A percentile compares a stretch with the other conserved stretches of the same genome.
Evolutionary conservation across 2,797 vertebrate genomes (phyloP).

Genomic region (Lagodon rhomboides): DNA sequence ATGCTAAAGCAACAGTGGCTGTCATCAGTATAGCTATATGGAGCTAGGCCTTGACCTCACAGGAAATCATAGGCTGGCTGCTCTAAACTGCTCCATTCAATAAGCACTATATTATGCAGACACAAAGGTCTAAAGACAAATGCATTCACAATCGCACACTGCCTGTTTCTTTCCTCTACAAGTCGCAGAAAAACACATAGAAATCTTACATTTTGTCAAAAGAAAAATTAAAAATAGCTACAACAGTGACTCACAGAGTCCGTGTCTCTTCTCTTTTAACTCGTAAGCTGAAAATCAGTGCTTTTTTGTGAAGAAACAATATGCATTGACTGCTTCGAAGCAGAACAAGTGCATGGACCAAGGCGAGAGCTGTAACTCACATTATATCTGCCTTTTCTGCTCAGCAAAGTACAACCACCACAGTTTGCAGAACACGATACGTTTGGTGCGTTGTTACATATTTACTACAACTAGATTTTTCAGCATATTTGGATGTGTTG

Average conservation of each 20-base stretch:
- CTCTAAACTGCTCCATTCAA: slow-evolving; percentile 52
- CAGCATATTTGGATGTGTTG: background rate
- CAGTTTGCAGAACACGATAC: background rate
- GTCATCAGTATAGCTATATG: slow-evolving; percentile 47
- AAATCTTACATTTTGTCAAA: background rate
- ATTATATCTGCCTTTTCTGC: background rate
- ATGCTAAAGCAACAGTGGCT: slow-evolving; percentile 52
- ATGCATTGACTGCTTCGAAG: background rate
- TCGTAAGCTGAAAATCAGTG: background rate
- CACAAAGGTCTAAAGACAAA: slow-evolving; percentile 1
- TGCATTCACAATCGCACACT: background rate
- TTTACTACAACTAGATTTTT: background rate
- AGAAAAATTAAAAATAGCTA: background rate
- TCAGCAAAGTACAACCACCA: background rate
- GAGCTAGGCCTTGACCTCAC: slow-evolving; percentile 55
- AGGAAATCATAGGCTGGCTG: slow-evolving; percentile 45
- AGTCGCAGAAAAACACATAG: background rate
- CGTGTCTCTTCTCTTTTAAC: background rate
- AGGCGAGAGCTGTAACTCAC: background rate
- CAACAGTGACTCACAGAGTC: background rate
- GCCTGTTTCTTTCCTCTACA: background rate
- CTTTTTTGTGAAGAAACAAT: slow-evolving; percentile 11
- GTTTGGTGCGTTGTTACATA: too few relatives aligned
- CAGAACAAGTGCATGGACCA: background rate
- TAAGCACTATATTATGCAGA: slow-evolving; percentile 33